Evolutionary conservation across 2,888 invertebrate species (phyloP).

Genomic region (Tetrapedia diversipes): DNA sequence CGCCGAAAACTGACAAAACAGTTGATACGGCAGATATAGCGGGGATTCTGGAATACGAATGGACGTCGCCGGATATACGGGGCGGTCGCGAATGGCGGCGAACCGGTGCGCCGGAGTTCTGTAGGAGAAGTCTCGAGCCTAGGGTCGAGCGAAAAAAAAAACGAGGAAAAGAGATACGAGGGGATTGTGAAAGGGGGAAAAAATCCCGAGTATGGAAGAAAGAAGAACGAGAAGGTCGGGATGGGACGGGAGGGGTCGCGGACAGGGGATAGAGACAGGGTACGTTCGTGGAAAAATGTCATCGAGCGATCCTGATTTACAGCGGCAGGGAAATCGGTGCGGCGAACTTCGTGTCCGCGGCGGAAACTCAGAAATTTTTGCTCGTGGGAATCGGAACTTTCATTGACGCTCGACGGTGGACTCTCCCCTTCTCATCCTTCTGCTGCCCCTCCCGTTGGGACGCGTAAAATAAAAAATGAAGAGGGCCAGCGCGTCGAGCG

Average conservation of each 20-base stretch:
- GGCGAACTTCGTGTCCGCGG: conserved; percentile 65
- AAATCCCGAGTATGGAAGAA: conserved; percentile 41
- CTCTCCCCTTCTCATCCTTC: too few relatives aligned
- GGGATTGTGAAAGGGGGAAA: conserved; percentile 42
- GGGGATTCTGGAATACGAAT: conserved; percentile 74
- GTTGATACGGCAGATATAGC: conserved; percentile 80
- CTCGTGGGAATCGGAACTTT: conserved; percentile 61
- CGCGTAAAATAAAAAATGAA: neutral
- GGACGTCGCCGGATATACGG: conserved; percentile 70
- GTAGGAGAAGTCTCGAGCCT: conserved; percentile 60
- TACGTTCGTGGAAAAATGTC: conserved; percentile 71
- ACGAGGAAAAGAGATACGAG: conserved; percentile 44
- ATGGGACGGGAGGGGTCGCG: too few relatives aligned
- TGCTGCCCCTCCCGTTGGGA: too few relatives aligned
- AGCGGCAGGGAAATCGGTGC: conserved; percentile 74
- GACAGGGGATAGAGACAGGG: neutral
- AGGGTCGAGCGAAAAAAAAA: conserved; percentile 45
- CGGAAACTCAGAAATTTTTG: conserved; percentile 68
- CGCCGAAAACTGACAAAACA: conserved; percentile 80
- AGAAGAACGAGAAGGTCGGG: neutral
- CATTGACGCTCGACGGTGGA: conserved; percentile 55
- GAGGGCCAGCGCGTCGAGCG: neutral
- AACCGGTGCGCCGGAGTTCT: conserved; percentile 55
- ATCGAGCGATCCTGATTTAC: conserved; percentile 78
- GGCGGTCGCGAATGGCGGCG: conserved; percentile 56